Evolutionary conservation across 2,797 vertebrate genomes (phyloP).

Genomic region (Austrolebias charrua): DNA sequence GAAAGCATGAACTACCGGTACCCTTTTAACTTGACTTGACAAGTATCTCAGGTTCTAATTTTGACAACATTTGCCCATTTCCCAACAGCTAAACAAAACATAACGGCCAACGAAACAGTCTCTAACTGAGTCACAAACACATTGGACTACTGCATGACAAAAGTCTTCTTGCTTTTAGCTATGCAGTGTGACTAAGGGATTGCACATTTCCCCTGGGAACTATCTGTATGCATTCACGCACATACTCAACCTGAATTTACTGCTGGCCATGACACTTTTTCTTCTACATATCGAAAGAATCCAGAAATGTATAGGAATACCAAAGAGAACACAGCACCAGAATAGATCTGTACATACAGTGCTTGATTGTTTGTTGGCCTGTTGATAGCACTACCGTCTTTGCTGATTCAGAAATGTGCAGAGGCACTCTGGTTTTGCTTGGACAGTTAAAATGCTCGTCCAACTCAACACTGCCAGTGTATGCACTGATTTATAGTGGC

Average conservation of each 20-base stretch:
- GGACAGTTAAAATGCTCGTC: neutral
- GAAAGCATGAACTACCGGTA: neutral
- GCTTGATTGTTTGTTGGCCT: neutral
- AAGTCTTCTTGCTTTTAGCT: constrained; percentile 14
- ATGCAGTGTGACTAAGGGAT: constrained; percentile 14
- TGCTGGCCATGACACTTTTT: neutral
- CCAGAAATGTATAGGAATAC: neutral
- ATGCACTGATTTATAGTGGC: no score
- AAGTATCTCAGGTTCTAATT: neutral
- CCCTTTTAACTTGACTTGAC: neutral
- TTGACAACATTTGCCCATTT: neutral
- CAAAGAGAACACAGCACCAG: neutral
- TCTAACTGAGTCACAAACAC: neutral
- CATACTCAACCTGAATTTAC: constrained; percentile 12
- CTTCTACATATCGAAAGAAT: neutral
- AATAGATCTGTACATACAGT: neutral
- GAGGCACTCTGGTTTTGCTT: neutral
- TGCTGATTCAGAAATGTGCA: neutral
- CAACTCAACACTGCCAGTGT: neutral
- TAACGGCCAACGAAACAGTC: neutral
- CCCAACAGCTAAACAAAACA: neutral
- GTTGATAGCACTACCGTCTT: neutral
- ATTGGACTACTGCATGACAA: neutral
- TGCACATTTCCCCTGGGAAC: neutral
- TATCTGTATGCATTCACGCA: constrained; percentile 1